phyloP scores from a whole-genome alignment of 2,888 invertebrate genomes.

The Polydrusus pterygomalis region DNA sequence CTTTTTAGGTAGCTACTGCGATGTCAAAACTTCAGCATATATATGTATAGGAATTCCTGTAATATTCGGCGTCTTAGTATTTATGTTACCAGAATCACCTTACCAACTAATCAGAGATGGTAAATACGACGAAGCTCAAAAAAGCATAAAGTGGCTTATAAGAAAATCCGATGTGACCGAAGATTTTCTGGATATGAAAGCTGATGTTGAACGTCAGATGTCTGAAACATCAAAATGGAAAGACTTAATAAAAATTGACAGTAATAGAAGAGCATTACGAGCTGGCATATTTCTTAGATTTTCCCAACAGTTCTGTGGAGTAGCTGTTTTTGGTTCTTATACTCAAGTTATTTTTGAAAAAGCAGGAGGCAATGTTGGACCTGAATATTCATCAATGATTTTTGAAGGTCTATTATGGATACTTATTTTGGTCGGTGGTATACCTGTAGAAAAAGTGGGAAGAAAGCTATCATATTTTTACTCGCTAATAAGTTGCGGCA shows the following conservation, averaged over 20 bases:
- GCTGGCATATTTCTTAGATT: conserved; percentile 63
- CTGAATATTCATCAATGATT: conserved; percentile 64
- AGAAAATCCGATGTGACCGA: conserved; percentile 61
- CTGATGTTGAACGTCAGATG: conserved; percentile 64
- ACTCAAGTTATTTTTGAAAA: conserved; percentile 66
- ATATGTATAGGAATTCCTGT: conserved; percentile 42
- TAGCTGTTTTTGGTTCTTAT: conserved; percentile 62
- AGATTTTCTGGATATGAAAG: conserved; percentile 60
- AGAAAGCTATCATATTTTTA: conserved; percentile 61
- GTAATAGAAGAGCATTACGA: conserved; percentile 63
- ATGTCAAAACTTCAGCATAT: conserved; percentile 35
- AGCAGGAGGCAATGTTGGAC: conserved; percentile 64
- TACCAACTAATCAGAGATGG: conserved; percentile 63
- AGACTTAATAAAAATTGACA: conserved; percentile 63
- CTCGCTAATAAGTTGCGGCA: conserved; percentile 61
- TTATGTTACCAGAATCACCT: conserved; percentile 75
- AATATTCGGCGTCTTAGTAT: conserved; percentile 57
- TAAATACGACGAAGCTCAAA: conserved; percentile 59
- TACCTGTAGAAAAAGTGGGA: conserved; percentile 64
- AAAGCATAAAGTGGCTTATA: conserved; percentile 59
- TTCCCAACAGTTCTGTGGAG: conserved; percentile 66
- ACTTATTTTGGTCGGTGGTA: conserved; percentile 56
- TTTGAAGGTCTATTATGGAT: conserved; percentile 57
- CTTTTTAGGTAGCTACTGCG: conserved; percentile 36
- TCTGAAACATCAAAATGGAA: conserved; percentile 65